Percentiles rank a stretch among this genome's conserved stretches.
These are phyloP conservation scores for Rhinolophus sinicus DNA, from an alignment of 2,113 vertebrate genomes.

Conservation along the genomic window DNA sequence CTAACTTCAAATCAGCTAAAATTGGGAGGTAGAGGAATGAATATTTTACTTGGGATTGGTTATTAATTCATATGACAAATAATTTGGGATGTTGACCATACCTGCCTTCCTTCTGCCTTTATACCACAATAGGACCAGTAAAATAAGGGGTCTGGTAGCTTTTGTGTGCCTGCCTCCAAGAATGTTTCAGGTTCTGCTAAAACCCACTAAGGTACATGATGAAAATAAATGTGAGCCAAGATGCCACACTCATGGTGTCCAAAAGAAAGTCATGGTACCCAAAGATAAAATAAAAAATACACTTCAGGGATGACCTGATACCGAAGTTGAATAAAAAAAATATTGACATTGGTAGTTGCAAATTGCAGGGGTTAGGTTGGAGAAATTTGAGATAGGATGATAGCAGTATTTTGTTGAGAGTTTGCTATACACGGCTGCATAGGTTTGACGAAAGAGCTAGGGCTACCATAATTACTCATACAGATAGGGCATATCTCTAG, in stretches of 20 bases:
- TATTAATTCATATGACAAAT: neutral
- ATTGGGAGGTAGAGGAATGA: neutral
- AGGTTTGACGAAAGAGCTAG: neutral
- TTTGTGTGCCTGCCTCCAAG: neutral
- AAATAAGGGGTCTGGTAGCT: neutral
- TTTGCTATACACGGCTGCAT: neutral
- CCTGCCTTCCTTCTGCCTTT: neutral
- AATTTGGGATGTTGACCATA: neutral
- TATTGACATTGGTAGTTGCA: constrained; percentile 6
- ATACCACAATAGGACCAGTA: neutral
- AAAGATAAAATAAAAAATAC: neutral
- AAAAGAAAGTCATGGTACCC: neutral
- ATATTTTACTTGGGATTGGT: neutral
- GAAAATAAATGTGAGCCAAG: neutral
- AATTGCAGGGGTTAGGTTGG: neutral
- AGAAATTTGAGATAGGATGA: neutral
- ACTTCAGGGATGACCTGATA: neutral
- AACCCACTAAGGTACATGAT: neutral
- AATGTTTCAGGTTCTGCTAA: neutral
- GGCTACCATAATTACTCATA: neutral
- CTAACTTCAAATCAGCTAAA: constrained; percentile 5
- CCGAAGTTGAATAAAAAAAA: neutral
- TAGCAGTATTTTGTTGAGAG: neutral
- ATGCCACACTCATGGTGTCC: neutral
- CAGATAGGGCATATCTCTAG: neutral